A percentile compares a stretch with the other conserved stretches of the same genome.
Evolutionary conservation across 1,140 invertebrate species (phyloP).

Genomic region (Zaprionus camerounensis): DNA sequence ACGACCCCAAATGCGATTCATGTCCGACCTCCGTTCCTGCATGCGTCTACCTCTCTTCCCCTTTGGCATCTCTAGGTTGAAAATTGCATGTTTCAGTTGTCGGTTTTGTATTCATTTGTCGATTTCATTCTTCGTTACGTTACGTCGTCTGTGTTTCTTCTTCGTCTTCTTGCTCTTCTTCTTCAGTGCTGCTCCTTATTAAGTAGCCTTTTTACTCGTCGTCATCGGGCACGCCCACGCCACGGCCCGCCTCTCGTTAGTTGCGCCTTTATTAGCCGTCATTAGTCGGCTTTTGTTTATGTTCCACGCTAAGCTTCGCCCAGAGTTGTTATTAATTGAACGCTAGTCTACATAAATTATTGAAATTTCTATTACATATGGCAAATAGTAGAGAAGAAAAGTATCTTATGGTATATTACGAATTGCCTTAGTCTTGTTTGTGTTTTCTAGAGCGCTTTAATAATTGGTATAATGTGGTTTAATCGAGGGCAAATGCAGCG

Average conservation of each 20-base stretch:
- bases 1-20: conserved; percentile 72
- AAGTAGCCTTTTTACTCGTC: conserved; percentile 57
- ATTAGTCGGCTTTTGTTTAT: conserved; percentile 60
- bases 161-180: no score
- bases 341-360: conserved; percentile 13
- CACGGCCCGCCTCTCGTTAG: background rate
- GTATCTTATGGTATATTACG: background rate
- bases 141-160: background rate
- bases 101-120: conserved; percentile 27
- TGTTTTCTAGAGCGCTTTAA: conserved; percentile 40
- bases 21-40: conserved; percentile 32
- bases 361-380: background rate
- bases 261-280: conserved; percentile 50
- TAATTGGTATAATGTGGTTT: conserved; percentile 26
- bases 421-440: background rate
- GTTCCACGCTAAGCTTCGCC: conserved; percentile 35
- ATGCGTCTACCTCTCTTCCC: conserved; percentile 9
- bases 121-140: background rate
- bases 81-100: conserved; percentile 73
- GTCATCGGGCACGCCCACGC: conserved; percentile 31
- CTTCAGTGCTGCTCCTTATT: conserved; percentile 41
- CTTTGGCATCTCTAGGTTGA: conserved; percentile 15
- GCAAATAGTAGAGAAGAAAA: background rate
- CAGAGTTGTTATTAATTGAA: conserved; percentile 57
- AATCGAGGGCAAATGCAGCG: conserved; percentile 29